Conservation (phyloP, 2,888 invertebrate genomes). For the Drosophila nigricruria region DNA sequence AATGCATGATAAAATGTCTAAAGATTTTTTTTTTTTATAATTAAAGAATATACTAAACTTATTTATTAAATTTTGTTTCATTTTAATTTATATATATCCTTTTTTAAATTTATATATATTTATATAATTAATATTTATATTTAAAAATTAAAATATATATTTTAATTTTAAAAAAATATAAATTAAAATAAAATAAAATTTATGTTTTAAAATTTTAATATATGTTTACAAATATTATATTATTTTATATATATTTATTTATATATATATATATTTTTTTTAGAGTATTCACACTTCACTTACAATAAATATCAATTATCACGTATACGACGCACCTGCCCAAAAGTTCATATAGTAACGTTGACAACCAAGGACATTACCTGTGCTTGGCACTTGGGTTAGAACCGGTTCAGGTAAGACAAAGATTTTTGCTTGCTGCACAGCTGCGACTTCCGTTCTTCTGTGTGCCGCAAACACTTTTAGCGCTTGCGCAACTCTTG, state of each 20-base stretch:
- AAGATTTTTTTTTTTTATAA: too few relatives aligned
- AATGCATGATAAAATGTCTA: too few relatives aligned
- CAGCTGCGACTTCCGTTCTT: slow-evolving; percentile 71
- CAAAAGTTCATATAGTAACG: slow-evolving; percentile 39
- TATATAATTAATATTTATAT: not conserved
- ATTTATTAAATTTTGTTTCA: not conserved
- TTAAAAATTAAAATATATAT: not conserved
- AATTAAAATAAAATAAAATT: not conserved
- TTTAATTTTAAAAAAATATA: not conserved
- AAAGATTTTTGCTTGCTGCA: slow-evolving; percentile 11
- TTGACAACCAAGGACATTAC: slow-evolving; percentile 63
- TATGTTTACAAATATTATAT: not conserved
- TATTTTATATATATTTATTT: not conserved
- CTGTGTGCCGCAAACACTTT: slow-evolving; percentile 23
- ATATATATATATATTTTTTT: not conserved
- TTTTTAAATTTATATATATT: not conserved
- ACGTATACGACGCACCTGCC: slow-evolving; percentile 35
- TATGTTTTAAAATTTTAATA: not conserved
- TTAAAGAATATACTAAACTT: not conserved
- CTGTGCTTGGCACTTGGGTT: slow-evolving; percentile 28
- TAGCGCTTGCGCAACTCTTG: slow-evolving; percentile 57
- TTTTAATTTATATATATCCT: not conserved
- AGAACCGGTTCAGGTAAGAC: slow-evolving; percentile 54
- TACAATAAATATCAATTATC: slow-evolving; percentile 4
- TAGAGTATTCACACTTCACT: slow-evolving; percentile 6